Conservation (phyloP, 1,140 invertebrate species). For the Eciton burchellii region DNA sequence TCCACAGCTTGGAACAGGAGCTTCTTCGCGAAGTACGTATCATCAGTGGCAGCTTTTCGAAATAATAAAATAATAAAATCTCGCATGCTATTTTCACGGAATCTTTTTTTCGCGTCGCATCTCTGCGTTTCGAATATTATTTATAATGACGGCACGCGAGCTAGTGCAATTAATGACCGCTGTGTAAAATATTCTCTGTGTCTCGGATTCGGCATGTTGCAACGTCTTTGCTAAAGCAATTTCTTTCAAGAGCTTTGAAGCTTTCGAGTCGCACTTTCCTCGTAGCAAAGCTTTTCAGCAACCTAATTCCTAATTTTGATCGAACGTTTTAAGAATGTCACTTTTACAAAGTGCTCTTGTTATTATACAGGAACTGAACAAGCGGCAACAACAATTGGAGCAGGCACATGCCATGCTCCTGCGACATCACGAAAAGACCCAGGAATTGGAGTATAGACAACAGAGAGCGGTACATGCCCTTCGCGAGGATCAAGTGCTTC, state of each 20-base stretch:
- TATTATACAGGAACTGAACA: constrained; percentile 94
- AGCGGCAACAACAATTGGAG: constrained; percentile 97
- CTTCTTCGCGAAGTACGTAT: constrained; percentile 93
- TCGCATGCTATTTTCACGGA: no score
- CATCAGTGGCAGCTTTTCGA: no score
- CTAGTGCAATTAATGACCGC: neutral
- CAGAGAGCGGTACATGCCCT: constrained; percentile 97
- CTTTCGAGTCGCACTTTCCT: no score
- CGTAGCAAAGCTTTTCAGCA: neutral
- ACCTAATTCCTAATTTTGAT: constrained; percentile 38
- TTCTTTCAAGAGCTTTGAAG: no score
- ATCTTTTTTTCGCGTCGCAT: no score
- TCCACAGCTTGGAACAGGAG: constrained; percentile 96
- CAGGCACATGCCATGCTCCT: constrained; percentile 98
- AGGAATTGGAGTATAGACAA: constrained; percentile 97
- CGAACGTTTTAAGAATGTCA: neutral
- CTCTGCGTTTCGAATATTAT: no score
- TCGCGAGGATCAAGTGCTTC: constrained; percentile 95
- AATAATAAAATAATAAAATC: no score
- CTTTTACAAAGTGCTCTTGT: constrained; percentile 25
- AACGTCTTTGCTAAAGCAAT: no score
- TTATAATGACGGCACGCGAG: no score
- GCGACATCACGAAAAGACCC: constrained; percentile 98
- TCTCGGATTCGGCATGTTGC: no score
- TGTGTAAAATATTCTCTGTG: no score